phyloP scores from a whole-genome alignment of 2,888 invertebrate genomes.

The Scaptomyza reducta region DNA sequence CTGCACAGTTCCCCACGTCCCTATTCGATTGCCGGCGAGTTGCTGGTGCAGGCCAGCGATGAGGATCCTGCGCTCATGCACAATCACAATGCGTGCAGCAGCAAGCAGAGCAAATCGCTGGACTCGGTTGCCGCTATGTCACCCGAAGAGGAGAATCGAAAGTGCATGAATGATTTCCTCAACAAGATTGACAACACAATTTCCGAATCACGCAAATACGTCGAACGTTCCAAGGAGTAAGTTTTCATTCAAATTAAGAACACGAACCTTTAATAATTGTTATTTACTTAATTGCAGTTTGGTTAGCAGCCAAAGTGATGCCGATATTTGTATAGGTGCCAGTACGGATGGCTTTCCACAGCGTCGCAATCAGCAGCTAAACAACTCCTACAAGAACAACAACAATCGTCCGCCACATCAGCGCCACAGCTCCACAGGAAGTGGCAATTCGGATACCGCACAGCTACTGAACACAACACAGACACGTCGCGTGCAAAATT shows the following conservation, averaged over 20 bases:
- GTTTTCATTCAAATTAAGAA: conserved; percentile 81
- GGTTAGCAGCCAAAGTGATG: conserved; percentile 82
- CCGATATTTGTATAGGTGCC: conserved; percentile 76
- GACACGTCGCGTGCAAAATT: conserved; percentile 91
- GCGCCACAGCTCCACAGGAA: conserved; percentile 85
- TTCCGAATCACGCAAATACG: conserved; percentile 92
- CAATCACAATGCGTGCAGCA: conserved; percentile 72
- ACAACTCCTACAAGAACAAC: conserved; percentile 81
- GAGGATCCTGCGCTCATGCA: conserved; percentile 69
- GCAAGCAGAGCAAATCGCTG: conserved; percentile 83
- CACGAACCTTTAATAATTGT: not conserved
- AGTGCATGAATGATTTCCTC: conserved; percentile 91
- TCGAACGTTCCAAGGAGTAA: conserved; percentile 93
- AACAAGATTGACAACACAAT: conserved; percentile 93
- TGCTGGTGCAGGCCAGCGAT: conserved; percentile 71
- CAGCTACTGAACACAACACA: conserved; percentile 88
- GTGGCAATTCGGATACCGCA: conserved; percentile 85
- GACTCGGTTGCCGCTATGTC: conserved; percentile 86
- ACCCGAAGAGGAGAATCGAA: conserved; percentile 90
- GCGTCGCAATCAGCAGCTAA: conserved; percentile 76
- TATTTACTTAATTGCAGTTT: conserved; percentile 56
- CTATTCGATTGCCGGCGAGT: conserved; percentile 86
- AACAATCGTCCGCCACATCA: conserved; percentile 74
- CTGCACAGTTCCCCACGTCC: conserved; percentile 84
- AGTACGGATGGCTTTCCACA: conserved; percentile 76